Base-by-base conservation (phyloP, 2,113 vertebrate genomes). In the Chunga burmeisteri region DNA sequence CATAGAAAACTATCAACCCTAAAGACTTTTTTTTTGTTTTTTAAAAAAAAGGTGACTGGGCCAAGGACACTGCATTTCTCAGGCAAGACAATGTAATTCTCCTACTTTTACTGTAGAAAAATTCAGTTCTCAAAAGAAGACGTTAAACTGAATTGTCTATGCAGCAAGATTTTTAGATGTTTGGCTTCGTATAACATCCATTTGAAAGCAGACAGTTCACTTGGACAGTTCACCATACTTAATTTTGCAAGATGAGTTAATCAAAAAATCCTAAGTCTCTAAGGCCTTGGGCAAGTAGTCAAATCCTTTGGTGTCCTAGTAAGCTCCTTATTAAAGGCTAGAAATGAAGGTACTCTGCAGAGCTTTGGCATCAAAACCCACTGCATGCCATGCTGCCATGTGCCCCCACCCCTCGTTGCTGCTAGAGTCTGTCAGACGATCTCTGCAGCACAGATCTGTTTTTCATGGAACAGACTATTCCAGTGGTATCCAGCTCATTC, bases 351-450 rank as follows among this genome's bases (percentile, higher is more conserved):
- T 11, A 74, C 13, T 3, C 61, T 19, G 29, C 38, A 80, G 47
- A 50, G 40, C 6, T 81, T 53, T 40, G 20, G 25, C 80, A n/a
- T 26, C 29, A 74, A 55, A 92, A 70, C 46, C 73, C 67, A 19
- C 30, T 44, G 66, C 49, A 36, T 7, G 3, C 18, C 20, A 9
- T 2, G 8, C 30, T n/a, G 23, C 29, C 4, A 0, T 9, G 16
- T 55, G 67, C 16, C 38, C 20, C 10, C 49, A 42, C 1, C 12
- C 10, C 1, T 9, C 7, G 1, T 2, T 12, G 6, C 71, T 80
- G 67, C n/a, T 36, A 59, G 42, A 44, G 36, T 32, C 53, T 13
- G 2, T 9, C 50, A 82, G 26, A 38, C 21, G 40, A 46, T 3
- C 44, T 13, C 50, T 46, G 61, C 3, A 0, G 16, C 50, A 71